phyloP scores from a whole-genome alignment of 2,113 vertebrate genomes.

The Xenopus borealis region DNA sequence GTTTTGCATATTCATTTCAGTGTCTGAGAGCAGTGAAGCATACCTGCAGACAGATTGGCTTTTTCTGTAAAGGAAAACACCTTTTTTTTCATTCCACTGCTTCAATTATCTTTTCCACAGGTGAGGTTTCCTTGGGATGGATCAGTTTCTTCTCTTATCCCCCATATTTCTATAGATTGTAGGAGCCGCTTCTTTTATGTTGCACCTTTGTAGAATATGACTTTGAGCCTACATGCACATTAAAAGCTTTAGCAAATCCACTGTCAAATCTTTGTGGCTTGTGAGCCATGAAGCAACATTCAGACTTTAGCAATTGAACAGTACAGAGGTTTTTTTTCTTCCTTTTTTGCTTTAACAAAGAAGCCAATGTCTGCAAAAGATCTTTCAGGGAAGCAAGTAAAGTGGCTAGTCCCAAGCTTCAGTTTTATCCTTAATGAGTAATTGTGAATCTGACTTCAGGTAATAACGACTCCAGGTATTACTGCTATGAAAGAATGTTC shows the following conservation, averaged over 20 bases:
- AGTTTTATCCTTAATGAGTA: constrained; percentile 24
- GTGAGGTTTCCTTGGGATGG: constrained; percentile 29
- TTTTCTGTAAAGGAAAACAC: constrained; percentile 43
- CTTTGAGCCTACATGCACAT: constrained; percentile 18
- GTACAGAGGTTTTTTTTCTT: not conserved
- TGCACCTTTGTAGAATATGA: constrained; percentile 43
- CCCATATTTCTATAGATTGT: not conserved
- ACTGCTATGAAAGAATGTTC: no score
- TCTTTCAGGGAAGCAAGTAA: constrained; percentile 42
- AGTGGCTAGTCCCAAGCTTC: constrained; percentile 1
- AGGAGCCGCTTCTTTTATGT: constrained; percentile 2
- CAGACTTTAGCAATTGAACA: constrained; percentile 20
- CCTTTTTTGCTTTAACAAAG: constrained; percentile 51
- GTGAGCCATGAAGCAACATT: constrained; percentile 53
- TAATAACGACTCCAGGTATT: constrained; percentile 2
- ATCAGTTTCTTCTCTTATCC: constrained; percentile 19
- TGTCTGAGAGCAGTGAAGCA: constrained; percentile 44
- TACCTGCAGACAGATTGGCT: constrained; percentile 26
- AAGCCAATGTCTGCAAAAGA: constrained; percentile 48
- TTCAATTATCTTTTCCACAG: constrained; percentile 22
- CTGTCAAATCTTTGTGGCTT: constrained; percentile 41
- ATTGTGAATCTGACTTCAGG: constrained; percentile 19
- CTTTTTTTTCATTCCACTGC: constrained; percentile 34
- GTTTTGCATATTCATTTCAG: constrained; percentile 4
- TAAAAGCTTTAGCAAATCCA: constrained; percentile 45